Base-by-base conservation (phyloP, 1,140 invertebrate genomes). In the Cecropterus lyciades region DNA sequence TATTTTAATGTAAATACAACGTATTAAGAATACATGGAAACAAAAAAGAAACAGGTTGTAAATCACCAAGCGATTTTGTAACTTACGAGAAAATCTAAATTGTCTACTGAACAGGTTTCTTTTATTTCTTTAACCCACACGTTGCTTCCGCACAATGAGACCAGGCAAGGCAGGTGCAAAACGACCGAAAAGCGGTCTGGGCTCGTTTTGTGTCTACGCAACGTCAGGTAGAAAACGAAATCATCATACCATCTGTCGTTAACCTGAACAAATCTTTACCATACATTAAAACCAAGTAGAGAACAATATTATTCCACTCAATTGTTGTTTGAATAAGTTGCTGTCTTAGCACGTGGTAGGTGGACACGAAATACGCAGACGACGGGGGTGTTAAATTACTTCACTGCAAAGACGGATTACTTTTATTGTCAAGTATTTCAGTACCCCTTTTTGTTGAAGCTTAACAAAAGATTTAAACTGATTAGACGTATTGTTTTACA, bases 81-180 rank as follows among this genome's bases (percentile, higher is more conserved):
- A 11, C 33, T 37, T 16, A 15, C 42, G 9, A 45, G 1, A n/a
- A 37, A n/a, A 37, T n/a, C 30, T 13, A 10, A 40, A 43, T 24
- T 43, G 11, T 24, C 24, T 27, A 20, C 27, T 43, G 17, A 24
- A 24, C 55, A 45, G 55, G 37, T 57, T 45, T 15, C 11, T 45
- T 9, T 24, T 46, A 16, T 27, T 43, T 46, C n/a, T 10, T n/a
- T 33, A 11, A 17, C 2, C 33, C 33, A 30, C 1, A 5, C 0
- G 43, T 48, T 30, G 27, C 13, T 48, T 43, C 45, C 51, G 46
- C 48, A 62, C 48, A 65, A 69, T 64, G 64, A 72, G 63, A 65
- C 65, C 67, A 60, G 43, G 42, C 56, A 57, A 55, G 60, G 77
- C 86, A 89, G 86, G 86, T 89, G 86, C 79, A 82, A 80, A 80